These are phyloP conservation scores for Ochotona curzoniae DNA, from an alignment of 2,113 vertebrate genomes.

Conservation along the genomic window DNA sequence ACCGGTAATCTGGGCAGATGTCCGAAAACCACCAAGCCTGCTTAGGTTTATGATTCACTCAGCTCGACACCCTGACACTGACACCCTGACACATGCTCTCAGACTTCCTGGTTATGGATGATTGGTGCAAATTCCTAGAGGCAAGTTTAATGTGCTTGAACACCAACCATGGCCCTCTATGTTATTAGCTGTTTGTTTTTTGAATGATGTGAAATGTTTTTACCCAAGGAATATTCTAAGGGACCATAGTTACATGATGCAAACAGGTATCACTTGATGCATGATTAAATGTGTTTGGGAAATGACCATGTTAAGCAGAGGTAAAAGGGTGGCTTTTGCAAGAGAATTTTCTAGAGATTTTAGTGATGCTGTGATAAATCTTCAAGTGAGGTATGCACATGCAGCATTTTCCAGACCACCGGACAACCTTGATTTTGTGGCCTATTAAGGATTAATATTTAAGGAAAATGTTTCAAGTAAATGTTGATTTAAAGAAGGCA, in stretches of 20 bases:
- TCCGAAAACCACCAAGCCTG: background rate
- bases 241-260: background rate
- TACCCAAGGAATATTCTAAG: background rate
- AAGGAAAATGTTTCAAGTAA: constrained; percentile 33
- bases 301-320: constrained; percentile 16
- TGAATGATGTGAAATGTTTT: background rate
- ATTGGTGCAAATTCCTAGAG: background rate
- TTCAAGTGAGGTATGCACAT: background rate
- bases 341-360: background rate
- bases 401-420: background rate
- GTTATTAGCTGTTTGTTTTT: background rate
- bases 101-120: background rate
- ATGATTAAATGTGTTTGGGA: background rate
- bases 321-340: background rate
- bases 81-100: background rate
- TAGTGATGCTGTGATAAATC: background rate
- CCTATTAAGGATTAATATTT: background rate
- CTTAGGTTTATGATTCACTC: background rate
- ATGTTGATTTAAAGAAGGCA: constrained; percentile 21
- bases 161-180: accelerated
- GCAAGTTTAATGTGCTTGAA: background rate
- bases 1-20: background rate
- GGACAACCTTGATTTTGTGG: background rate
- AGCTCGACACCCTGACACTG: background rate
- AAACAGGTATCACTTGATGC: background rate